Percentiles rank a stretch among this genome's conserved stretches.
phyloP scores from a whole-genome alignment of 2,888 invertebrate genomes.

The Helleia helle region DNA sequence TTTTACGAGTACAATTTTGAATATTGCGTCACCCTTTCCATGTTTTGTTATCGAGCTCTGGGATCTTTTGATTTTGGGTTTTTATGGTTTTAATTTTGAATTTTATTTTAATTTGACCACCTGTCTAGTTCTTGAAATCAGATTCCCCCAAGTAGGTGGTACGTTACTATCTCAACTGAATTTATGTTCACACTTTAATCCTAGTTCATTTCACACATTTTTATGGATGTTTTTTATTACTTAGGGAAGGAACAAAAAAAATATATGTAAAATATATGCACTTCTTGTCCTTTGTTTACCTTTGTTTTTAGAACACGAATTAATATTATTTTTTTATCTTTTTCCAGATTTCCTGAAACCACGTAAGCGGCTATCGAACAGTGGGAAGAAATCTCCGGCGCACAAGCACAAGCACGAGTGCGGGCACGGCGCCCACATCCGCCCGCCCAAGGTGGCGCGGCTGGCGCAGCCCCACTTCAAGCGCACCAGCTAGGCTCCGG shows the following conservation, averaged over 20 bases:
- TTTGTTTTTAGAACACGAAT: too few relatives aligned
- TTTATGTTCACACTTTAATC: not conserved
- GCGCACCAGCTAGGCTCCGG: constrained; percentile 52
- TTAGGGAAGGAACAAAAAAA: not conserved
- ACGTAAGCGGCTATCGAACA: constrained; percentile 73
- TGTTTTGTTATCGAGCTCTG: constrained; percentile 7
- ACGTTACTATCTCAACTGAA: not conserved
- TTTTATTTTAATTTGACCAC: not conserved
- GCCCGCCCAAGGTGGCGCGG: constrained; percentile 63
- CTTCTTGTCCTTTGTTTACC: too few relatives aligned
- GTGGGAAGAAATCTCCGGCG: constrained; percentile 64
- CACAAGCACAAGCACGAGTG: constrained; percentile 60
- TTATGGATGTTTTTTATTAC: constrained; percentile 12
- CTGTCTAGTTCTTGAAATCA: not conserved
- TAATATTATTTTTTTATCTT: too few relatives aligned
- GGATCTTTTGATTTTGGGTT: not conserved
- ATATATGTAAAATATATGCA: too few relatives aligned
- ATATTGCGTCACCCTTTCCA: constrained; percentile 11
- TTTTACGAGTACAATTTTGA: constrained; percentile 35
- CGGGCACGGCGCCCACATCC: constrained; percentile 58
- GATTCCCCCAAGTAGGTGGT: not conserved
- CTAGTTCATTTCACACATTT: constrained; percentile 7
- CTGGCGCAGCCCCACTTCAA: constrained; percentile 56
- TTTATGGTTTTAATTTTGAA: not conserved
- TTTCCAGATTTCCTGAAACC: constrained; percentile 80